Base-by-base conservation (phyloP, 2,888 invertebrate genomes). In the Mesochorus sp. region DNA sequence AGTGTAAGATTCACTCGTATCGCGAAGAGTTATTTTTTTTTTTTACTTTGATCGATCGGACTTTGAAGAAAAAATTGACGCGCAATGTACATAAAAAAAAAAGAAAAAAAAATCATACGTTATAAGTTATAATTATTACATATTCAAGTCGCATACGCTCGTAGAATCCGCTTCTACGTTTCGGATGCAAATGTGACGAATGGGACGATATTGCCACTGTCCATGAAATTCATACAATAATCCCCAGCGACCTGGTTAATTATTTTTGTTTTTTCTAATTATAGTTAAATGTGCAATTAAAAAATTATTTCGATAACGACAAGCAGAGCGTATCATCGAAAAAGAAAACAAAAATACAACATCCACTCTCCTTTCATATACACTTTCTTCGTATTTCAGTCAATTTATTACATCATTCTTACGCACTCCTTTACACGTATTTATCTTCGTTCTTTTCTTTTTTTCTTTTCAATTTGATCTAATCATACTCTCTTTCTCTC, bases 361-460 rank as follows among this genome's bases (percentile, higher is more conserved):
- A 75, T 75, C 59, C 62, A 72, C 68, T 67, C 76, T 39, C 51
- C 28, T 62, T 37, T 51, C 39, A 64, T 74, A 62, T 70, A 57
- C 72, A 66, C 64, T 64, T 64, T 71, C 53, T 72, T 72, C 68
- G 57, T 71, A 72, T 81, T 80, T 82, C 76, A 81, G 82, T 76
- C 78, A 70, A 77, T 78, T 81, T 80, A 76, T 81, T 82, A 79
- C 76, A 80, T 76, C 64, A 75, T 76, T 76, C 72, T 70, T 73
- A 34, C 73, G 64, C 70, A 71, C 67, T n/a, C 68, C 76, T 17
- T 80, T 72, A 80, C 71, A 80, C 70, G 75, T 80, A 39, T 67
- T 73, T 81, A 68, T 77, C 61, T 26, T 84, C 81, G 84, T 82
- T 85, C 80, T 85, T 86, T 86, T 85, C 83, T 86, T 49, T 84